Conservation (phyloP, 2,888 invertebrate species). For the Metallyticus violacea region DNA sequence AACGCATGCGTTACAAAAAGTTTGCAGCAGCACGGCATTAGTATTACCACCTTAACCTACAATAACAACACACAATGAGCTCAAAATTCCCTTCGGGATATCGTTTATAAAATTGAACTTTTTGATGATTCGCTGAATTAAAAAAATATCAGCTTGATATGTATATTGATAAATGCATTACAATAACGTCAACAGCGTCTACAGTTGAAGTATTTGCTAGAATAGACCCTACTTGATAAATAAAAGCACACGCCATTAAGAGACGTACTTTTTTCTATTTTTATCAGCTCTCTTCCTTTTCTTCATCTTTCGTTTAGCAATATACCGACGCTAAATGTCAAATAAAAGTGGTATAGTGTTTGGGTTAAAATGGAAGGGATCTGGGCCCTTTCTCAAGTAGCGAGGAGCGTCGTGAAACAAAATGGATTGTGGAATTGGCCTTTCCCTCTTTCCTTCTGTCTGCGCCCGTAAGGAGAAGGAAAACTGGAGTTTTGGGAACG, state of each 20-base stretch:
- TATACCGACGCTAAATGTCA: constrained; percentile 29
- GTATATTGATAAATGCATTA: too few relatives aligned
- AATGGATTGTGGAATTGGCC: constrained; percentile 33
- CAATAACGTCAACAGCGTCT: too few relatives aligned
- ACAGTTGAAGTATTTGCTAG: too few relatives aligned
- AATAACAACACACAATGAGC: too few relatives aligned
- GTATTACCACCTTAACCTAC: too few relatives aligned
- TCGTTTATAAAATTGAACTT: too few relatives aligned
- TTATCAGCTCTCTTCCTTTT: neutral
- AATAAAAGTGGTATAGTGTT: constrained; percentile 31
- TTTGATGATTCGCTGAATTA: too few relatives aligned
- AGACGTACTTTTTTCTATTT: neutral
- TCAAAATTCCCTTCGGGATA: too few relatives aligned
- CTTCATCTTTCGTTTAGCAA: neutral
- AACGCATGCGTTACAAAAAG: too few relatives aligned
- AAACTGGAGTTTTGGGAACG: constrained; percentile 25
- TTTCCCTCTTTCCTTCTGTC: neutral
- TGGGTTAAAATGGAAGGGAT: constrained; percentile 25
- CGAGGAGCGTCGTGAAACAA: constrained; percentile 3
- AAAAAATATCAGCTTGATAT: too few relatives aligned
- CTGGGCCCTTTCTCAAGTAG: neutral
- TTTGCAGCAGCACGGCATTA: too few relatives aligned
- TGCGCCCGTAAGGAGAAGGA: neutral
- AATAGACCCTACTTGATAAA: too few relatives aligned
- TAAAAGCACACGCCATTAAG: neutral